Evolutionary conservation across 2,113 vertebrate genomes (phyloP).

Genomic region (Oncorhynchus nerka): DNA sequence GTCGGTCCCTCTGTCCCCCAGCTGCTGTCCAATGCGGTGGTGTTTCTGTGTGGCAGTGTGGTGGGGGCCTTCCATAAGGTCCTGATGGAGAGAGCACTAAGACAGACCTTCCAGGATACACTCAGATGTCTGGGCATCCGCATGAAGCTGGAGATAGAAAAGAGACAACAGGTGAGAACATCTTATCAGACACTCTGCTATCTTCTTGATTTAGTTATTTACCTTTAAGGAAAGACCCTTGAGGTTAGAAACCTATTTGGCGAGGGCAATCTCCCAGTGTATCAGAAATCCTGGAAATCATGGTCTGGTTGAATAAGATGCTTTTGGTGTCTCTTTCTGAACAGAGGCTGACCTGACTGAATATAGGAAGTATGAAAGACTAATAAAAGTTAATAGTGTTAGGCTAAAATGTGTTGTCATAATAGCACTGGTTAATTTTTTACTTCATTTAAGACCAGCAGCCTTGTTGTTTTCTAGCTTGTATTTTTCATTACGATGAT

Average conservation of each 20-base stretch:
- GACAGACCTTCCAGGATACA: slow-evolving; percentile 89
- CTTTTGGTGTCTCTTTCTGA: neutral
- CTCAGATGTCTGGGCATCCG: slow-evolving; percentile 88
- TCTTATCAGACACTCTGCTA: neutral
- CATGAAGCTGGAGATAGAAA: slow-evolving; percentile 92
- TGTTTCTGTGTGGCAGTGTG: slow-evolving; percentile 88
- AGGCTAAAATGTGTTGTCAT: neutral
- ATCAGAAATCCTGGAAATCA: too few relatives aligned
- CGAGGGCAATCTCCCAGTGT: too few relatives aligned
- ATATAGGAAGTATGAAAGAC: too few relatives aligned
- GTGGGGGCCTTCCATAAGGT: slow-evolving; percentile 94
- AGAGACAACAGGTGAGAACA: slow-evolving; percentile 90
- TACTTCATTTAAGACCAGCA: neutral
- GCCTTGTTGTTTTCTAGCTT: neutral
- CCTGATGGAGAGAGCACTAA: slow-evolving; percentile 89
- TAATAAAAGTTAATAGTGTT: neutral
- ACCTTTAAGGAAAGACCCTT: neutral
- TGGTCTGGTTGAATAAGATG: neutral
- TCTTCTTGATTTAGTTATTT: too few relatives aligned
- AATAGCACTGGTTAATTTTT: neutral
- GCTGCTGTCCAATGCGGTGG: slow-evolving; percentile 84
- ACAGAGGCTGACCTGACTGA: too few relatives aligned
- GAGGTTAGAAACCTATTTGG: too few relatives aligned
- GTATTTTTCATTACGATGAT: slow-evolving; percentile 42
- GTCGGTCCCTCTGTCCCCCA: slow-evolving; percentile 47